Evolutionary conservation across 2,797 vertebrate species (phyloP), one percentile per base, ranked within the genome.

Genomic region (Rhinatrema bivittatum): DNA sequence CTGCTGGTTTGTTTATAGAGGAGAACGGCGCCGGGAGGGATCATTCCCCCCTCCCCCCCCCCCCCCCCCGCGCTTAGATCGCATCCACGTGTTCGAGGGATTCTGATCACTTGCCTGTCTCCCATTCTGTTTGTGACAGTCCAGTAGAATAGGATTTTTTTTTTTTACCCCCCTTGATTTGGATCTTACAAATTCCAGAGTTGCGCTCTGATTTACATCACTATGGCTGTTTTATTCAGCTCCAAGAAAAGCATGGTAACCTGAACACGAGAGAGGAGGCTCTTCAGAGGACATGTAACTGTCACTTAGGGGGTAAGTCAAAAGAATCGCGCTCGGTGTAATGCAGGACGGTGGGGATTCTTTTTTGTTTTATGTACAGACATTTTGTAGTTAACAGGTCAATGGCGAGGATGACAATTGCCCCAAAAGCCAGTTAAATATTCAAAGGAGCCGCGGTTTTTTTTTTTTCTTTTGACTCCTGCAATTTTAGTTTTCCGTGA

Each of bases 1-100:
- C 7, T 2, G 11, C 50, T 1, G 24, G 16, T 38, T 29, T 49
- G 61, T 51, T 52, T 48, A 32, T 49, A 30, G 32, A 45, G 60
- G 33, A 15, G 23, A 52, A 29, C 46, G 57, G 11, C 27, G 42
- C 49, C 4, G 16, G 20, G 29, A 7, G 40, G 38, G 23, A 16
- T 32, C 27, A 16, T 13, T 38, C 28, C 32, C 46, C 28, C 32
- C 46, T 15, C 32, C 8, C 17, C 7, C 26, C 14, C n/a, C 9
- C 12, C n/a, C 28, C 36, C 20, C 14, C 18, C 13, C 25, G 32
- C n/a, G 19, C 27, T 34, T 9, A 5, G 4, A 34, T 50, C 42
- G 42, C 34, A 47, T 14, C 39, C 74, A 64, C 60, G 64, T 58
- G 74, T 50, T 20, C n/a, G 41, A 28, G 14, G 29, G 17, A 4